Evolutionary conservation across 2,797 vertebrate genomes (phyloP), one percentile per base, ranked within the genome.

Genomic region (Aphelocoma californica): DNA sequence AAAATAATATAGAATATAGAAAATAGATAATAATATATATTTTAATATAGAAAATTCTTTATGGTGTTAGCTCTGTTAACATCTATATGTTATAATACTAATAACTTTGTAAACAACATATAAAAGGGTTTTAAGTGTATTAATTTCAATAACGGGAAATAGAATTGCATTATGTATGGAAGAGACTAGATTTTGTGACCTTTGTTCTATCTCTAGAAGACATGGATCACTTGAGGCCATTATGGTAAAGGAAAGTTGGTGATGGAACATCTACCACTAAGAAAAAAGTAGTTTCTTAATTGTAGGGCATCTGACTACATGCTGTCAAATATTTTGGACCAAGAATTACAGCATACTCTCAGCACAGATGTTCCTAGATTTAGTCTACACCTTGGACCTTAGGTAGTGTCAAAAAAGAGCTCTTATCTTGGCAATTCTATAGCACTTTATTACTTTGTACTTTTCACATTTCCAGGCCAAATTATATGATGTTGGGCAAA

Each of bases 341-440:
- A 38, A 24, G 3, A 42, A 9, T 72, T 81, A 18, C 32, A 50
- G 14, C 3, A 18, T 23, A 44, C 1, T 51, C 8, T 40, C 36
- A 56, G 14, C 3, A 6, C 58, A n/a, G 75, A 20, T 65, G 31
- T 31, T 85, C 16, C 10, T 44, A n/a, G n/a, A 51, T 44, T 84
- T 56, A 60, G 6, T 51, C 3, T n/a, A 13, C 3, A 2, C 0
- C 0, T 56, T 64, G 31, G 17, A 36, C 67, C 15, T 54, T 69
- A 36, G 14, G 3, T 26, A 48, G 11, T 17, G 2, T 25, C 47
- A 85, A 34, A 25, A 24, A 66, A 73, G 10, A 36, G 6, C 3
- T 69, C 9, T 60, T 57, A 14, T 25, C 5, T 0, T 72, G 18
- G 5, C 58, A 34, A 38, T 72, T 70, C 24, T 45, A 1, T 54